These are phyloP conservation scores for Megamerina dolium DNA, from an alignment of 2,888 invertebrate species.

Conservation along the genomic window DNA sequence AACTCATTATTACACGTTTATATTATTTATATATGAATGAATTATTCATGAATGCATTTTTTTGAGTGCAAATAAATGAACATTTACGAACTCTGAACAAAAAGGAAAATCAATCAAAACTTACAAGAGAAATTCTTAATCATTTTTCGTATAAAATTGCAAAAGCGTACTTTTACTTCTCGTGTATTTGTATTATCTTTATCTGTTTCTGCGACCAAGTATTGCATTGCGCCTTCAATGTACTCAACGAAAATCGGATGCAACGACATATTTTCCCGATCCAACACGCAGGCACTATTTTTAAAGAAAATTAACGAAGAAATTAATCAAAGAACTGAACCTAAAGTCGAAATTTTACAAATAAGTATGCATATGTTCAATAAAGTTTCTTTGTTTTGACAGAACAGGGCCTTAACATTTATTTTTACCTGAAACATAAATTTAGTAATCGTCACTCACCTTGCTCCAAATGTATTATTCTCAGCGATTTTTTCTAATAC, in stretches of 20 bases:
- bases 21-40: too few species aligned
- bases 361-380: too few species aligned
- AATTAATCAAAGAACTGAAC: background rate
- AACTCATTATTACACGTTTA: too few species aligned
- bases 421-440: background rate
- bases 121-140: constrained; percentile 88
- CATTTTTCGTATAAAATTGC: constrained; percentile 88
- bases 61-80: too few species aligned
- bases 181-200: constrained; percentile 82
- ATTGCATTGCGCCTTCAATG: constrained; percentile 86
- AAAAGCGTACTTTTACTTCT: constrained; percentile 89
- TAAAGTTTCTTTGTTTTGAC: too few species aligned
- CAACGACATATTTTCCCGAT: constrained; percentile 74
- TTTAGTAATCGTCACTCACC: constrained; percentile 45
- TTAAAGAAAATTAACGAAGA: background rate
- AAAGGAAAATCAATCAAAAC: too few species aligned
- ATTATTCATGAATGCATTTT: too few species aligned
- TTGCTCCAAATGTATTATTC: constrained; percentile 79
- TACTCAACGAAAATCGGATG: constrained; percentile 89
- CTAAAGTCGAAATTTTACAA: too few species aligned
- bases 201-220: constrained; percentile 88
- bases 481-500: constrained; percentile 90
- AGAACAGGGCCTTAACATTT: too few species aligned
- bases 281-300: constrained; percentile 71
- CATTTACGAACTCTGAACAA: too few species aligned